These are phyloP conservation scores for Sipha flava DNA, from an alignment of 1,140 invertebrate species.

Conservation along the genomic window DNA sequence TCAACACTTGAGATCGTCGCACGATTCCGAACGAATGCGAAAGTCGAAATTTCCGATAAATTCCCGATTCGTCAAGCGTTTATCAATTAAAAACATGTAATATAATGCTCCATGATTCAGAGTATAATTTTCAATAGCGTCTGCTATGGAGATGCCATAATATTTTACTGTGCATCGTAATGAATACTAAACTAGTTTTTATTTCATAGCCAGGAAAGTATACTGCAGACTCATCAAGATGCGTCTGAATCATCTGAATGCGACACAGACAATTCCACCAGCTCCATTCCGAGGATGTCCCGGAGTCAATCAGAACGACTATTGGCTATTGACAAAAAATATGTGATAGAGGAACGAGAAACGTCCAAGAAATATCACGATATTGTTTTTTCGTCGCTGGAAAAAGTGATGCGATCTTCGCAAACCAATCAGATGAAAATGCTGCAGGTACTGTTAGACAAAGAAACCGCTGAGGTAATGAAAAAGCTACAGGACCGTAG, in stretches of 20 bases:
- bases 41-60: slow-evolving; percentile 61
- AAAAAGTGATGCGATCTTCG: slow-evolving; percentile 68
- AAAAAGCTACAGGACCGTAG: slow-evolving; percentile 69
- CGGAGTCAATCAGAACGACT: slow-evolving; percentile 60
- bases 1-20: slow-evolving; percentile 43
- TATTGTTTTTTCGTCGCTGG: slow-evolving; percentile 58
- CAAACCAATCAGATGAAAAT: slow-evolving; percentile 71
- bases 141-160: too few species aligned
- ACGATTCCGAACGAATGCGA: slow-evolving; percentile 50
- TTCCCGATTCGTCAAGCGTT: slow-evolving; percentile 64
- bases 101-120: too few species aligned
- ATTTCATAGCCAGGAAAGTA: background rate
- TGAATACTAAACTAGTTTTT: too few species aligned
- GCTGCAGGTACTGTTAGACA: slow-evolving; percentile 56
- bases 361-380: slow-evolving; percentile 78
- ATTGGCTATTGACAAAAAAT: slow-evolving; percentile 58
- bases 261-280: slow-evolving; percentile 43
- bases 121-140: too few species aligned
- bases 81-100: slow-evolving; percentile 76
- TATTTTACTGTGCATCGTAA: too few species aligned
- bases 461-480: slow-evolving; percentile 74
- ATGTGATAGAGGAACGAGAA: slow-evolving; percentile 65
- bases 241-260: slow-evolving; percentile 44
- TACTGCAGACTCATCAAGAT: background rate
- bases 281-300: slow-evolving; percentile 47